Evolutionary conservation across 2,888 invertebrate species (phyloP), one percentile per base, ranked within the genome.

Genomic region (Lagria hirta): DNA sequence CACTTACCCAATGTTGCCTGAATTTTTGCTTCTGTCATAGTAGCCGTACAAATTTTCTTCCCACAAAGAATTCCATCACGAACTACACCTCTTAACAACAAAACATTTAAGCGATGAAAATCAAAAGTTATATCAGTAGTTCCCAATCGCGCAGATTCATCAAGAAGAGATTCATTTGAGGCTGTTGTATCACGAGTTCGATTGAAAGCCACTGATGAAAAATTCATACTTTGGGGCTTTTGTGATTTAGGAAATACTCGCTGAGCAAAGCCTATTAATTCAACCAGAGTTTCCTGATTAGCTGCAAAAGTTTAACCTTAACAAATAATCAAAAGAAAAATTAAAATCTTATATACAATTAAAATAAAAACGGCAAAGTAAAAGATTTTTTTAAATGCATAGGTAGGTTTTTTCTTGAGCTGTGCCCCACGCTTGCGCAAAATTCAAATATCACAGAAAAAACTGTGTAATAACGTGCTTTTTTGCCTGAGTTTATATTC

Each of bases 271-370:
- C 90, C 89, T 53, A 94, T 80, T 43, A 97, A 72, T 69, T 97
- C 96, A 5, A 95, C 89, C 51, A 96, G 87, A 0, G 96, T 96
- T 70, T 94, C 94, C 69, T 95, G 95, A 72, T 96, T 96, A 0
- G 94, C 92, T 89, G 13, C 16, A 33, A 26, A 2, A n/a, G n/a
- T n/a, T n/a, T n/a, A n/a, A n/a, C n/a, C n/a, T n/a, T n/a, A n/a
- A n/a, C n/a, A n/a, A n/a, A n/a, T n/a, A n/a, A n/a, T n/a, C n/a
- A n/a, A n/a, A n/a, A n/a, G n/a, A n/a, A n/a, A n/a, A n/a, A n/a
- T n/a, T n/a, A n/a, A n/a, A n/a, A n/a, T n/a, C n/a, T n/a, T n/a
- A n/a, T n/a, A n/a, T n/a, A n/a, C n/a, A n/a, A n/a, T n/a, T n/a
- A n/a, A n/a, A n/a, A n/a, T n/a, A n/a, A n/a, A 3, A 21, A 21